phyloP scores from a whole-genome alignment of 2,797 vertebrate genomes.

The Pseudochirops corinnae region DNA sequence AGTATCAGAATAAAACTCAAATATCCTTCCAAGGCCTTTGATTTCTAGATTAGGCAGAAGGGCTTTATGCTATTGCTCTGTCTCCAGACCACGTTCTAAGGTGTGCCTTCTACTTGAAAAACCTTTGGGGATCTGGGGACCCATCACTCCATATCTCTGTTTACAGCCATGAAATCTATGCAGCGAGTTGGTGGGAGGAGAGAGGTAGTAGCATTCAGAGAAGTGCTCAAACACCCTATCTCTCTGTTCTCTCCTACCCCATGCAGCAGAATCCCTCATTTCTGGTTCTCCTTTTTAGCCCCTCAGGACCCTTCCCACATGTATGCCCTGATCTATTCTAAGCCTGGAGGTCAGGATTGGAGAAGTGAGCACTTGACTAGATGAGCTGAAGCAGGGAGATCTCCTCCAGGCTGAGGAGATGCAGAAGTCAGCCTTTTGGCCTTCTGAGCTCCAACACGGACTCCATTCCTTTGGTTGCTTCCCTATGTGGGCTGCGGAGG shows the following conservation, averaged over 20 bases:
- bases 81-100: not conserved
- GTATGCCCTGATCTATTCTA: not conserved
- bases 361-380: not conserved
- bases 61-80: not conserved
- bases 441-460: not conserved
- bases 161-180: not conserved
- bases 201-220: not conserved
- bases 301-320: not conserved
- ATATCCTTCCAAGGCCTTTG: constrained; percentile 44
- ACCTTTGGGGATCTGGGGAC: not conserved
- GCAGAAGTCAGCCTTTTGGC: not conserved
- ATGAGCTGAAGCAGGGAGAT: not conserved
- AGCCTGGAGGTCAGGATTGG: not conserved
- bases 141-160: not conserved
- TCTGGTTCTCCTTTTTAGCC: not conserved
- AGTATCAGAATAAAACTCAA: not conserved
- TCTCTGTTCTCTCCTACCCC: not conserved
- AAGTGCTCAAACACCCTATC: not conserved
- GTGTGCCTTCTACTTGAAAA: not conserved
- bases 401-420: not conserved
- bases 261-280: not conserved
- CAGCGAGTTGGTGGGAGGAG: not conserved
- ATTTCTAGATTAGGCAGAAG: constrained; percentile 56
- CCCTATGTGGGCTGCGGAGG: not conserved
- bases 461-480: not conserved